Evolutionary conservation across 2,797 vertebrate species (phyloP), one percentile per base, ranked within the genome.

Genomic region (Sylvilagus floridanus): DNA sequence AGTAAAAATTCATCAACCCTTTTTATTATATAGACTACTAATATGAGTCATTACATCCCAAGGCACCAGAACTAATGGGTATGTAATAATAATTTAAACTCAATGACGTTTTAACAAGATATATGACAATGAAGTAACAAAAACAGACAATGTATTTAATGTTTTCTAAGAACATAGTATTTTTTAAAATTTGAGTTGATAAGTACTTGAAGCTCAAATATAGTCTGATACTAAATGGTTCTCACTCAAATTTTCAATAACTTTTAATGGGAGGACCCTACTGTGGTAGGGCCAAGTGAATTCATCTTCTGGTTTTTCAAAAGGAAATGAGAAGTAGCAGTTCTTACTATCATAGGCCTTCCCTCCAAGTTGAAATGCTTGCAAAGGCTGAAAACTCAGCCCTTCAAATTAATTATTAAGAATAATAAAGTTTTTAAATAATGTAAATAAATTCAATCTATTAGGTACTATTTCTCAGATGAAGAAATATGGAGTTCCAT

Each of bases 11-110:
- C 95, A 92, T 82, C 91, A 95, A 83, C 82, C 66, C 72, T 93
- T 96, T 96, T 96, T 87, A 93, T 96, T 96, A 95, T 62, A 91
- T 77, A 95, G 92, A 95, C 68, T 93, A 73, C 78, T 93, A 97
- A 84, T 92, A 96, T 81, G 94, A 93, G 47, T 95, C 94, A 97
- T 96, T 96, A 91, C 16, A 57, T 91, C 63, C 63, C 92, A 96
- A 96, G 88, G 82, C 62, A 95, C 90, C 95, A 97, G 91, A 96
- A 97, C 95, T 96, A 97, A 97, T 95, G 71, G 83, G 78, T 24
- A 86, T 73, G 47, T 93, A 93, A 93, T 92, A 95, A 90, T 88
- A 96, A 94, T 94, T 94, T 94, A 95, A 94, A 81, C 24, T 87
- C 84, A 50, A 62, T 63, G 90, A 88, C 86, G 95, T 88, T 94